Evolutionary conservation across 2,797 vertebrate species (phyloP), one percentile per base, ranked within the genome.

Genomic region (Xenops minutus): DNA sequence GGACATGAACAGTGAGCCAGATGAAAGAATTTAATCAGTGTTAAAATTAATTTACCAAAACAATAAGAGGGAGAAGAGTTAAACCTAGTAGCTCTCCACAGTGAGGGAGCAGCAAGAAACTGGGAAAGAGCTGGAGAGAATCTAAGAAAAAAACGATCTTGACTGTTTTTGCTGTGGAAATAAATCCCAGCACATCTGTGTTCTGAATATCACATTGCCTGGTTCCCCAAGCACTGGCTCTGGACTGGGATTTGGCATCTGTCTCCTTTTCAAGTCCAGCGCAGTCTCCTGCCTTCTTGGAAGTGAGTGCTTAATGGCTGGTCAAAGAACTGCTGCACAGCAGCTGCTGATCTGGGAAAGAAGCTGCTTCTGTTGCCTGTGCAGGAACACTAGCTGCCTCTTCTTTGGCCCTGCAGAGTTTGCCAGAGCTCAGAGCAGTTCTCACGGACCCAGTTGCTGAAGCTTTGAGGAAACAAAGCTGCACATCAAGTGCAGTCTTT

Each of bases 341-440:
- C 88, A 94, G 86, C 86, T 92, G 74, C 63, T 92, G 68, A 58
- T 51, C 75, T 89, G 75, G 54, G 55, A 81, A 83, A 86, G 89
- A 73, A 72, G 22, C 74, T 92, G 66, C 76, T 92, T 76, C 76
- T 94, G 58, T 78, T 94, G 61, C 64, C 49, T 88, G 2, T 85
- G 54, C 26, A 29, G 64, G 51, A 85, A 10, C 37, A 29, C 63
- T 52, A 36, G 19, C 66, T 13, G 13, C 48, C 10, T 37, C 55
- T 21, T 89, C 26, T 36, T 85, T 78, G 89, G 66, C 54, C 73
- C 29, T 68, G 49, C 48, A 64, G 86, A 85, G 34, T 19, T 32
- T 71, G 59, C 76, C 68, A 86, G 92, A 80, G 54, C 56, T 72
- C 29, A n/a, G 18, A 34, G 34, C 16, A 37, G 30, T 44, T 62